Evolutionary conservation across 2,113 vertebrate genomes (phyloP).

Genomic region (Dolichallabes microphthalmus): DNA sequence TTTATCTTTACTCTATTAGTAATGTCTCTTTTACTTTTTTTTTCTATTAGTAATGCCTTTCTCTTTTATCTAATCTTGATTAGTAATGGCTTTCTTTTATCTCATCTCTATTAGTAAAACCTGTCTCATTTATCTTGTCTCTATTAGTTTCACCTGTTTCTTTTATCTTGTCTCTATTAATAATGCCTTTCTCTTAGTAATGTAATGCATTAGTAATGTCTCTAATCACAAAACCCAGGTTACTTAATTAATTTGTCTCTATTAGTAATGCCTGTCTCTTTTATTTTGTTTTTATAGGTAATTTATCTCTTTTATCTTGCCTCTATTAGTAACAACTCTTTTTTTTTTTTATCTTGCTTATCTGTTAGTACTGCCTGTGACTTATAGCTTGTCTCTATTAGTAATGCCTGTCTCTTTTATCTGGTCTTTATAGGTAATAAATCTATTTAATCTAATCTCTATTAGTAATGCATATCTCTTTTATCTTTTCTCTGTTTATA

Average conservation of each 20-base stretch:
- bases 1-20: conserved; percentile 6
- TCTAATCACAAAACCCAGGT: background rate
- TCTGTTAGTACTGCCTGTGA: background rate
- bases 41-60: conserved; percentile 34
- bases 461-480: background rate
- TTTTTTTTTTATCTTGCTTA: background rate
- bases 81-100: conserved; percentile 8
- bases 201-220: background rate
- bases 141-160: background rate
- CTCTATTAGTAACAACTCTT: conserved; percentile 32
- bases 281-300: conserved; percentile 11
- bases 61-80: conserved; percentile 40
- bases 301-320: conserved; percentile 23
- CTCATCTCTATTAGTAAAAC: background rate
- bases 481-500: too few relatives aligned
- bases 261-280: background rate
- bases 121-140: background rate
- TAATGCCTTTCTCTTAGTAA: background rate
- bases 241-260: conserved; percentile 25
- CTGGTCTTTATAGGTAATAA: conserved; percentile 5
- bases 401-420: conserved; percentile 28
- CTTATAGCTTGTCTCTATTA: conserved; percentile 20
- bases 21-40: background rate
- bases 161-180: conserved; percentile 39
- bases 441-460: background rate